Conservation (phyloP, 2,888 invertebrate species). For the Onthophagus sagittarius region DNA sequence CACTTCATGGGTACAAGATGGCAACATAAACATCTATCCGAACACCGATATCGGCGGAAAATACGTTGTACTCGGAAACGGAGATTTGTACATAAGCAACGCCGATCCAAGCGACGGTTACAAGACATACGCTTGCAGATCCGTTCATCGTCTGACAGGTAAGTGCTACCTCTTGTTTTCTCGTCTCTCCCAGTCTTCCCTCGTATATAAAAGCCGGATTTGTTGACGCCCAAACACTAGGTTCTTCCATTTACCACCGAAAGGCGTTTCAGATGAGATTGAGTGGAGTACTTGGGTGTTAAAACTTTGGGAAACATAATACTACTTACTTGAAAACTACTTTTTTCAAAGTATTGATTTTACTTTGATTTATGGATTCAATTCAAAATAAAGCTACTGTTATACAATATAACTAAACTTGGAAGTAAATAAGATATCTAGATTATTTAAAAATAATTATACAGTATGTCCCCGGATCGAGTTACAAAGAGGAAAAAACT, state of each 20-base stretch:
- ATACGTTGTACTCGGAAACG: slow-evolving; percentile 74
- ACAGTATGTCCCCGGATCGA: no score
- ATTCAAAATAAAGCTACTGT: no score
- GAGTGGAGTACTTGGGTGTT: no score
- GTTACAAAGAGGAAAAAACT: no score
- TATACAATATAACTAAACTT: no score
- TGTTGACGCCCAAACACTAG: not conserved
- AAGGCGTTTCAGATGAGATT: not conserved
- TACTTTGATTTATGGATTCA: no score
- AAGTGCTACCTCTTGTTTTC: slow-evolving; percentile 17
- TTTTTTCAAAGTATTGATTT: no score
- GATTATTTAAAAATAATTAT: no score
- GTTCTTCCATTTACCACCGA: not conserved
- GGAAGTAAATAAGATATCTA: no score
- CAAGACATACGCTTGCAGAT: slow-evolving; percentile 76
- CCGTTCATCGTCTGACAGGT: slow-evolving; percentile 75
- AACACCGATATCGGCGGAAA: slow-evolving; percentile 71
- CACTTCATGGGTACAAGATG: slow-evolving; percentile 87
- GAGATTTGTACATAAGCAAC: slow-evolving; percentile 79
- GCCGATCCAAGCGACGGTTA: slow-evolving; percentile 75
- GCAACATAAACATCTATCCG: slow-evolving; percentile 73
- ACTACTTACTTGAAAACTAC: not conserved
- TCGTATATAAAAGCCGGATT: not conserved
- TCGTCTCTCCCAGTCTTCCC: not conserved
- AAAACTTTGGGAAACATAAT: not conserved